Evolutionary conservation across 1,140 invertebrate species (phyloP).

Genomic region (Vanessa tameamea): DNA sequence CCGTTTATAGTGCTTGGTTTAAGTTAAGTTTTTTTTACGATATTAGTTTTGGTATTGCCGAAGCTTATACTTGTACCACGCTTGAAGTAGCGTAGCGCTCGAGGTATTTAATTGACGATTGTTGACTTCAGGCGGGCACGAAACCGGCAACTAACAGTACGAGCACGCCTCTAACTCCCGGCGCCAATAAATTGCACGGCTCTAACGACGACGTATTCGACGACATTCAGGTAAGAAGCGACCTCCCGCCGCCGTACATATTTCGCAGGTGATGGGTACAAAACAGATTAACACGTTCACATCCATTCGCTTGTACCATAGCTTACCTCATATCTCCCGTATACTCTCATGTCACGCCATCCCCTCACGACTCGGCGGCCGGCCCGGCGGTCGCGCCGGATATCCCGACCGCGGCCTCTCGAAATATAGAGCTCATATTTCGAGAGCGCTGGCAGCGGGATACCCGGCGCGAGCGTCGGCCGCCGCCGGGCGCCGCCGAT

Average conservation of each 20-base stretch:
- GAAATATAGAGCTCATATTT: slow-evolving; percentile 79
- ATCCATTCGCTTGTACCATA: slow-evolving; percentile 60
- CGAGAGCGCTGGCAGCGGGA: slow-evolving; percentile 49
- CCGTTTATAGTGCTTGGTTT: neutral
- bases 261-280: slow-evolving; percentile 63
- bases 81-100: slow-evolving; percentile 10
- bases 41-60: neutral
- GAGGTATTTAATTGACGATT: slow-evolving; percentile 26
- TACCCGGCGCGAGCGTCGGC: slow-evolving; percentile 36
- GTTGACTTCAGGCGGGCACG: slow-evolving; percentile 65
- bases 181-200: slow-evolving; percentile 69
- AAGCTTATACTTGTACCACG: neutral
- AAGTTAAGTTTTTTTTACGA: neutral
- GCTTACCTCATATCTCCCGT: slow-evolving; percentile 39
- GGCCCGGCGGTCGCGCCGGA: slow-evolving; percentile 38
- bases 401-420: slow-evolving; percentile 53
- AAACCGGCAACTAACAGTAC: slow-evolving; percentile 72
- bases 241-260: slow-evolving; percentile 16
- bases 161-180: slow-evolving; percentile 73
- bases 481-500: slow-evolving; percentile 35
- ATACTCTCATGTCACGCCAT: slow-evolving; percentile 35
- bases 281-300: slow-evolving; percentile 74
- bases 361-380: slow-evolving; percentile 9
- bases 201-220: slow-evolving; percentile 79
- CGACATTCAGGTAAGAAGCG: slow-evolving; percentile 75